phyloP scores from a whole-genome alignment of 2,888 invertebrate genomes.

The Drosophila prolongata region DNA sequence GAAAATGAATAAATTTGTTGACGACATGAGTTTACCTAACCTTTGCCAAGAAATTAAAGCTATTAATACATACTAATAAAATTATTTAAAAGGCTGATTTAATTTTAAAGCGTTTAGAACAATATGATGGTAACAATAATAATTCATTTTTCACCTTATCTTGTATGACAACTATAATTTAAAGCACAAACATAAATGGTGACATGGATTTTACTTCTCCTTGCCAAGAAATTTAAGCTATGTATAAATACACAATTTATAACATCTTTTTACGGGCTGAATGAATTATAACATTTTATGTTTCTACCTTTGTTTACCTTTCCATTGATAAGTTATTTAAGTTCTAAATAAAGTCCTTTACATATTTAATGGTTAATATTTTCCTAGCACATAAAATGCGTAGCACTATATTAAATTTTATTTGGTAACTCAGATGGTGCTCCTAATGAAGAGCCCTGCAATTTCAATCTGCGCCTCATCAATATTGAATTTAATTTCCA shows the following conservation, averaged over 20 bases:
- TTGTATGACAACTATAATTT: not conserved
- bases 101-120: no score
- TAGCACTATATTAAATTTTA: not conserved
- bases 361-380: no score
- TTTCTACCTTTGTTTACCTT: no score
- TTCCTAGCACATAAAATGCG: no score
- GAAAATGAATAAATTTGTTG: not conserved
- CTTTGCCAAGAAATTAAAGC: conserved; percentile 5
- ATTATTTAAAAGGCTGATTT: not conserved
- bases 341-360: no score
- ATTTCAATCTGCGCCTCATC: conserved; percentile 11
- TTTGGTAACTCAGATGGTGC: not conserved
- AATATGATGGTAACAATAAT: not conserved
- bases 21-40: not conserved
- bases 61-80: not conserved
- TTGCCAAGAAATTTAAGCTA: no score
- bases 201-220: no score
- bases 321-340: no score
- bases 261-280: no score
- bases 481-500: conserved; percentile 14
- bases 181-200: no score
- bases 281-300: no score
- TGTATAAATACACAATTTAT: no score
- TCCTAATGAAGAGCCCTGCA: not conserved
- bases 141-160: not conserved